A percentile compares a stretch with the other conserved stretches of the same genome.
Conservation (phyloP, 2,888 invertebrate species). For the Gymnoscelis rufifasciata region DNA sequence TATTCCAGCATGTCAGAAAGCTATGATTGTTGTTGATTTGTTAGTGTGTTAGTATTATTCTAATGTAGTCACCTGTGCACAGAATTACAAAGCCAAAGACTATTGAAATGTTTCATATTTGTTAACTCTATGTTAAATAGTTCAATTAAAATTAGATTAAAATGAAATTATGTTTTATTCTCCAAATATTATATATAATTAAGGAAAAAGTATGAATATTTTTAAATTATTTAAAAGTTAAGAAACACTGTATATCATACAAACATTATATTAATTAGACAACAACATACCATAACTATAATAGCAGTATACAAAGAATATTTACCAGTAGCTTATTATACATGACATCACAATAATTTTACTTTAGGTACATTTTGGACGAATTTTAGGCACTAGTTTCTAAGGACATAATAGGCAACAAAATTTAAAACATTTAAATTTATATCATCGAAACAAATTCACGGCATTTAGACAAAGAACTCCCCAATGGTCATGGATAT, state of each 20-base stretch:
- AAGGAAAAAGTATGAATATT: slow-evolving; percentile 54
- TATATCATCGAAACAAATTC: background rate
- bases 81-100: too few species aligned
- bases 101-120: background rate
- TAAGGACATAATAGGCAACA: slow-evolving; percentile 3
- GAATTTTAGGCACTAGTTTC: slow-evolving; percentile 16
- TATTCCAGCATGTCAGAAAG: slow-evolving; percentile 76
- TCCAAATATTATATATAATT: too few species aligned
- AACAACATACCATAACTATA: slow-evolving; percentile 36
- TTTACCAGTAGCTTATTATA: slow-evolving; percentile 39
- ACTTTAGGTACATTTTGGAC: slow-evolving; percentile 15
- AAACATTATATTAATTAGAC: slow-evolving; percentile 67
- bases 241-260: slow-evolving; percentile 72
- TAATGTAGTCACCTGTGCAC: too few species aligned
- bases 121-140: too few species aligned
- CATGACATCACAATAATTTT: slow-evolving; percentile 45
- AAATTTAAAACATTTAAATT: background rate
- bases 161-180: background rate
- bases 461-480: slow-evolving; percentile 4
- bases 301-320: slow-evolving; percentile 27
- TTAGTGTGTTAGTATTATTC: too few species aligned
- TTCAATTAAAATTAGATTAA: too few species aligned
- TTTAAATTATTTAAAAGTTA: slow-evolving; percentile 55
- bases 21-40: slow-evolving; percentile 33
- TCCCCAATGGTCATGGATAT: slow-evolving; percentile 4